Base-by-base conservation (phyloP, 2,888 invertebrate genomes). In the Pseudoips prasinana region DNA sequence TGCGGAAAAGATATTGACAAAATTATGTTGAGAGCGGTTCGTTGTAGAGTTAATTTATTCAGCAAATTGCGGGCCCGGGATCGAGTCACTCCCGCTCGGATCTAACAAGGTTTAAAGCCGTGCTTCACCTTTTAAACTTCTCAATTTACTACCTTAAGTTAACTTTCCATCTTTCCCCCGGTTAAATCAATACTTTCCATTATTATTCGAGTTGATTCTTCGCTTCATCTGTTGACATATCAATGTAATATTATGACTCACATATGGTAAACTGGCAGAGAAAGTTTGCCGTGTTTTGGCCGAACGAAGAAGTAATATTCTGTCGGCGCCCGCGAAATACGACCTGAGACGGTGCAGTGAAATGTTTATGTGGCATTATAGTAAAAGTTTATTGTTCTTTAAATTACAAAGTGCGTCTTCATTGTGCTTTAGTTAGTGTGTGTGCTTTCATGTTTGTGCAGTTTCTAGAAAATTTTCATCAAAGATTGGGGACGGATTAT, bases 231-330 rank as follows among this genome's bases (percentile, higher is more conserved):
- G 33, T 39, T 48, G 35, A 36, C 26, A 39, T 36, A 35, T 41
- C 22, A 37, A 19, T 33, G 31, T 31, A 38, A 19, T 25, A n/a
- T 24, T 34, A 26, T 52, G 49, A 51, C 34, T 56, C 49, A 42
- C 33, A 42, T 29, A 41, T 37, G 39, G 25, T 46, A 42, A 50
- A 45, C 36, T 53, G 44, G 32, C 42, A 53, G 71, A 66, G 77
- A 77, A 76, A 76, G 77, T 74, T 42, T 29, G 33, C 37, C 33
- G 36, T 52, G 55, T 67, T 69, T 62, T 64, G 62, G 49, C 59
- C 61, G 59, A 66, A 69, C 46, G 39, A 40, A 58, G 62, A 65
- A 62, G 71, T 66, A 62, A 70, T 64, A 65, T 61, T 52, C 29
- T 35, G 54, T 26, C 44, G 29, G 38, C 52, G 49, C 52, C 40